Evolutionary conservation across 2,888 invertebrate genomes (phyloP).

Genomic region (Agelastica alni): DNA sequence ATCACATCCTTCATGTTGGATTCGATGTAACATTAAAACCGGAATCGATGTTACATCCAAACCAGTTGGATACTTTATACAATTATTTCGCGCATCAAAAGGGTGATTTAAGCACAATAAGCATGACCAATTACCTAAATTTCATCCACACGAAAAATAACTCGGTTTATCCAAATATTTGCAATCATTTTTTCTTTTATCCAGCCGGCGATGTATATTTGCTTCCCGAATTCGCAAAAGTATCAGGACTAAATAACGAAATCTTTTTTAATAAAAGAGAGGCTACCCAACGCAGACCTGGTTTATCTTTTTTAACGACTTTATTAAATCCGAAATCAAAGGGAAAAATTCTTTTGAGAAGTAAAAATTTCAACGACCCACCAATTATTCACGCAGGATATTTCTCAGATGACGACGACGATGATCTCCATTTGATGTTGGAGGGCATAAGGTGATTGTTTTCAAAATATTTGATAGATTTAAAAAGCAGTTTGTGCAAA

Average conservation of each 20-base stretch:
- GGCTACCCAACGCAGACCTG: constrained; percentile 21
- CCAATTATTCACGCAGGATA: constrained; percentile 69
- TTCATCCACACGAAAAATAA: constrained; percentile 59
- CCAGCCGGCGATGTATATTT: constrained; percentile 45
- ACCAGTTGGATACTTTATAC: constrained; percentile 47
- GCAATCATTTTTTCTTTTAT: constrained; percentile 44
- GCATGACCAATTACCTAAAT: constrained; percentile 54
- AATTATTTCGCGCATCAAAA: constrained; percentile 58
- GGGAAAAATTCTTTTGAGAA: constrained; percentile 61
- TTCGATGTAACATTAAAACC: constrained; percentile 25
- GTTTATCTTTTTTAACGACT: constrained; percentile 28
- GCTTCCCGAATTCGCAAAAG: constrained; percentile 24
- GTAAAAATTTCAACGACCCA: constrained; percentile 61
- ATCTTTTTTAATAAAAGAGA: constrained; percentile 25
- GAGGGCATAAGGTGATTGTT: constrained; percentile 58
- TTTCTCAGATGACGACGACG: constrained; percentile 60
- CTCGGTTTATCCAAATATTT: constrained; percentile 60
- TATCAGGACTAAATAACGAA: constrained; percentile 46
- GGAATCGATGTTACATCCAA: constrained; percentile 1
- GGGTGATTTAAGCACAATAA: constrained; percentile 59
- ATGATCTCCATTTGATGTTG: constrained; percentile 59
- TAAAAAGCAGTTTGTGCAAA: no score
- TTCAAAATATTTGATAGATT: no score
- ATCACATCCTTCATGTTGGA: constrained; percentile 57
- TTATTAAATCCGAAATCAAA: constrained; percentile 57